These are phyloP conservation scores for Drosophila obscura DNA, from an alignment of 1,140 invertebrate genomes.

Conservation along the genomic window DNA sequence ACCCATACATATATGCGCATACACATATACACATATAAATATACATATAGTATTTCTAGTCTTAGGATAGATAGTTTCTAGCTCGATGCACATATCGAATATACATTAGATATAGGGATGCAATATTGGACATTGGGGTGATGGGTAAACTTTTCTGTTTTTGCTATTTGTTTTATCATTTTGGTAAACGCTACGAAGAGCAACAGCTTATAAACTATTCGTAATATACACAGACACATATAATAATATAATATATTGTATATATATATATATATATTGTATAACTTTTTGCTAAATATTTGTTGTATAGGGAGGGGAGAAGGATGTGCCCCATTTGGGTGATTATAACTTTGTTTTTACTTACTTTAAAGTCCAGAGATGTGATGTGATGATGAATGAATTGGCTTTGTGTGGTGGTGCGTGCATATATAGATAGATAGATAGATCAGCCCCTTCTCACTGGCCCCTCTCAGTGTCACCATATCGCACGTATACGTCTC, in stretches of 20 bases:
- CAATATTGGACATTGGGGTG: constrained; percentile 3
- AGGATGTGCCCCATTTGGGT: too few species aligned
- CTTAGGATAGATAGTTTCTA: constrained; percentile 19
- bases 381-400: too few species aligned
- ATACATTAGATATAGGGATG: constrained; percentile 11
- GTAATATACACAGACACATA: constrained; percentile 13
- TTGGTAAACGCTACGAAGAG: constrained; percentile 29
- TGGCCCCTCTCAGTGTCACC: not conserved
- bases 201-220: constrained; percentile 15
- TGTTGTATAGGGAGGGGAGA: too few species aligned
- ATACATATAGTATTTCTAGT: constrained; percentile 17
- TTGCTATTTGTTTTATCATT: constrained; percentile 3
- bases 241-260: constrained; percentile 10
- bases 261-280: not conserved
- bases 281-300: too few species aligned
- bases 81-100: constrained; percentile 4
- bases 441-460: not conserved
- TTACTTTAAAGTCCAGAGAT: too few species aligned
- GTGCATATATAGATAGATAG: too few species aligned
- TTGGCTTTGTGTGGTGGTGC: too few species aligned
- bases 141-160: too few species aligned
- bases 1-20: constrained; percentile 13
- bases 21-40: constrained; percentile 22
- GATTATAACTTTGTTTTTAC: too few species aligned
- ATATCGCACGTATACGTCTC: not conserved